A percentile compares a stretch with the other conserved stretches of the same genome.
These are phyloP conservation scores for Machaerirhynchus nigripectus DNA, from an alignment of 2,113 vertebrate species.

Conservation along the genomic window DNA sequence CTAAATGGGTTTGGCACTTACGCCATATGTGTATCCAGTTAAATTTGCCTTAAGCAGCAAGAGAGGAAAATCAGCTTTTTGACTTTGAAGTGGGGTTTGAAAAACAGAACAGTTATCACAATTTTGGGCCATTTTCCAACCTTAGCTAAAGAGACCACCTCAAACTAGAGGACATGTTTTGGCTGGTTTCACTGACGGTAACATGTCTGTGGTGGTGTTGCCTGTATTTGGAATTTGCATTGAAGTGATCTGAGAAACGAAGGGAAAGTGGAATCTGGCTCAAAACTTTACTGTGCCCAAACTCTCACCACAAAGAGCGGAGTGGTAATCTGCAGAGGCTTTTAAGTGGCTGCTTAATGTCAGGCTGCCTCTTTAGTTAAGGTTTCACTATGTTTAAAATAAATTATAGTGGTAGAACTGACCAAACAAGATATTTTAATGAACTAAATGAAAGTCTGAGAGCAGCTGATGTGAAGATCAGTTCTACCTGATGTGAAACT, in stretches of 20 bases:
- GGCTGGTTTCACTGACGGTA: constrained; percentile 46
- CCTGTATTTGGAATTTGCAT: constrained; percentile 39
- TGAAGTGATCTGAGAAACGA: constrained; percentile 26
- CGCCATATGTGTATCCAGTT: constrained; percentile 42
- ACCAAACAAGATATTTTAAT: constrained; percentile 67
- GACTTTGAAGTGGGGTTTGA: constrained; percentile 54
- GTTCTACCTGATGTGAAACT: neutral
- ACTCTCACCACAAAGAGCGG: constrained; percentile 33
- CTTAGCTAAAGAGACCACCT: constrained; percentile 52
- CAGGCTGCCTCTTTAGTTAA: constrained; percentile 56
- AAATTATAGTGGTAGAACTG: constrained; percentile 64
- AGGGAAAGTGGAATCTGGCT: constrained; percentile 50
- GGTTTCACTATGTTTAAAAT: constrained; percentile 60
- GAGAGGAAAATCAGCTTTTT: constrained; percentile 50
- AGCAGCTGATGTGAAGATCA: constrained; percentile 3
- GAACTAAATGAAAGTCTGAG: constrained; percentile 11
- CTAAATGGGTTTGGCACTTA: constrained; percentile 60
- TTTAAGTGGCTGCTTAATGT: constrained; percentile 64
- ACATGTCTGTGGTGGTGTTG: constrained; percentile 53
- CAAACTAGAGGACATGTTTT: constrained; percentile 49
- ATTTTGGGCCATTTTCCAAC: constrained; percentile 42
- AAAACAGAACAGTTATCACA: constrained; percentile 31
- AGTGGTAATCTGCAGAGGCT: constrained; percentile 51
- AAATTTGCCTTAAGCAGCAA: constrained; percentile 55
- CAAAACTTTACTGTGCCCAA: constrained; percentile 25